Percentiles rank a stretch among this genome's conserved stretches.
Conservation (phyloP, 2,888 invertebrate species). For the Leptopilina syphax region DNA sequence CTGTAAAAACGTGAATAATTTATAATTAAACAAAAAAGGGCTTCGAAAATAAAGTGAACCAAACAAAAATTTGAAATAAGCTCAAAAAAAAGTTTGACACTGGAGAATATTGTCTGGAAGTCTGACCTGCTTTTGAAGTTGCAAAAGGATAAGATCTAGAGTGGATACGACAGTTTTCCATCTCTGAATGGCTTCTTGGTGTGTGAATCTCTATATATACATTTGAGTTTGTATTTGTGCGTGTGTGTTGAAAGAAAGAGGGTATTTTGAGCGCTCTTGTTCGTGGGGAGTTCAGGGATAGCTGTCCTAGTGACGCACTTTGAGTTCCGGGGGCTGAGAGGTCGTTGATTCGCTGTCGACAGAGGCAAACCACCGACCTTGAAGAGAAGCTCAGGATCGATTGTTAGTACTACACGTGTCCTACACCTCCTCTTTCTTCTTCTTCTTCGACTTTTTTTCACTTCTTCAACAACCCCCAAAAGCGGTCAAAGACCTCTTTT, state of each 20-base stretch:
- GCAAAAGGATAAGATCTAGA: slow-evolving; percentile 20
- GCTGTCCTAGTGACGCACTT: slow-evolving; percentile 74
- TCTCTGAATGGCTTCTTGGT: slow-evolving; percentile 20
- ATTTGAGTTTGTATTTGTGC: slow-evolving; percentile 7
- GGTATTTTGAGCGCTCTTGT: slow-evolving; percentile 32
- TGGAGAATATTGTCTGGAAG: background rate
- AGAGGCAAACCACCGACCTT: slow-evolving; percentile 70
- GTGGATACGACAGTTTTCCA: slow-evolving; percentile 22
- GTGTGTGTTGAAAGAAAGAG: slow-evolving; percentile 32
- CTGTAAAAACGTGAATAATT: too few relatives aligned
- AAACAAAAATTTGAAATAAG: too few relatives aligned
- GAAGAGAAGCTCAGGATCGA: slow-evolving; percentile 71
- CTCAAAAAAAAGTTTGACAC: background rate
- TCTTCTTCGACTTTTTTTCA: too few relatives aligned
- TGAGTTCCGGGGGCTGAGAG: slow-evolving; percentile 68
- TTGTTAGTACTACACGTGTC: slow-evolving; percentile 70
- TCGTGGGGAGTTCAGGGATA: slow-evolving; percentile 60
- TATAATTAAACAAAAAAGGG: too few relatives aligned
- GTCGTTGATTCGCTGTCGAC: slow-evolving; percentile 72
- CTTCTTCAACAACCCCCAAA: slow-evolving; percentile 51
- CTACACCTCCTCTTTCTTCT: slow-evolving; percentile 22
- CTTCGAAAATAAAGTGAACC: too few relatives aligned
- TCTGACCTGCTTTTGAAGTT: background rate
- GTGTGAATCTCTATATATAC: background rate
- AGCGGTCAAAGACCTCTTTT: slow-evolving; percentile 50